Conservation (phyloP, 2,888 invertebrate species). For the Orthonychiurus folsomi region DNA sequence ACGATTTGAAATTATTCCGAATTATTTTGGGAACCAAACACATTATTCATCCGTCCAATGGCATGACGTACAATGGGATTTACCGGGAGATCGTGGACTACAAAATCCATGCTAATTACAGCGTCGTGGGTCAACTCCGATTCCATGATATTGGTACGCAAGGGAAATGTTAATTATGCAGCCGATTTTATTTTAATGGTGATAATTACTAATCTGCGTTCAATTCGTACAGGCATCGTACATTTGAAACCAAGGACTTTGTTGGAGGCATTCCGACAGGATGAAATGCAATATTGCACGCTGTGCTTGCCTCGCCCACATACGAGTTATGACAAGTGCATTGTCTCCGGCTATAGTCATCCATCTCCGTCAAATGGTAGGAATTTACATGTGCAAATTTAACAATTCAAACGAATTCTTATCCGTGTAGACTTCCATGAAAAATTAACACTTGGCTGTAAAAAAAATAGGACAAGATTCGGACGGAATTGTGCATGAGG, state of each 20-base stretch:
- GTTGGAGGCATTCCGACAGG: not conserved
- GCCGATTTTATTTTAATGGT: too few relatives aligned
- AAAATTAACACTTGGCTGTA: too few relatives aligned
- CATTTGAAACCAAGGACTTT: not conserved
- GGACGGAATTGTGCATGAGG: conserved; percentile 36
- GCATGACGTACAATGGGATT: conserved; percentile 21
- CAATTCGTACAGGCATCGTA: not conserved
- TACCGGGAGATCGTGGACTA: conserved; percentile 31
- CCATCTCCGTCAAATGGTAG: conserved; percentile 20
- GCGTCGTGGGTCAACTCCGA: conserved; percentile 28
- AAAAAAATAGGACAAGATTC: conserved; percentile 18
- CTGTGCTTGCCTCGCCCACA: conserved; percentile 15
- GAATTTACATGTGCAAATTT: not conserved
- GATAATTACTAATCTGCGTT: too few relatives aligned
- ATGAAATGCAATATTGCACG: conserved; percentile 10
- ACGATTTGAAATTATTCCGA: conserved; percentile 31
- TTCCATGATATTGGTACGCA: conserved; percentile 33
- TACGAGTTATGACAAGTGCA: conserved; percentile 16
- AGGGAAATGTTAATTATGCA: too few relatives aligned
- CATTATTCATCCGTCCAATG: conserved; percentile 17
- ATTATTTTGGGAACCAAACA: conserved; percentile 27
- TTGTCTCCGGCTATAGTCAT: conserved; percentile 37
- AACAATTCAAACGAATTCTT: not conserved
- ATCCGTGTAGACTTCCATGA: not conserved
- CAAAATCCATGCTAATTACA: conserved; percentile 34